A percentile compares a stretch with the other conserved stretches of the same genome.
Evolutionary conservation across 2,113 vertebrate genomes (phyloP).

Genomic region (Lontra canadensis): DNA sequence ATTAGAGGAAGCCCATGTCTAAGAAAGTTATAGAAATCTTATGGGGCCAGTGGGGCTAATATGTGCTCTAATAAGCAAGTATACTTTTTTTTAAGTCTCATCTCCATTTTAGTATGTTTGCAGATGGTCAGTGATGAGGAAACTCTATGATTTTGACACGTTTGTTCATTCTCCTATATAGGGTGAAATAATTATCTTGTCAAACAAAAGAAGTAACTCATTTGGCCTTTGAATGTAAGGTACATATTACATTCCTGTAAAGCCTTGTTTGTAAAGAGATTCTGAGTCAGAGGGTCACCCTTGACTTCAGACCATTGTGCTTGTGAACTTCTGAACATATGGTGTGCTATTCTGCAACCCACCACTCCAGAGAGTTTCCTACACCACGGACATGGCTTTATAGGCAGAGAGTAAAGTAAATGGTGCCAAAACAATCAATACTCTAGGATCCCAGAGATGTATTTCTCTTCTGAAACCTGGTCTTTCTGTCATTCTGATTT

Average conservation of each 20-base stretch:
- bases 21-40: constrained; percentile 8
- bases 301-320: constrained; percentile 17
- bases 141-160: constrained; percentile 51
- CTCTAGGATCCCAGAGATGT: background rate
- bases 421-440: constrained; percentile 31
- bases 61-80: background rate
- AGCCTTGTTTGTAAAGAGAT: constrained; percentile 33
- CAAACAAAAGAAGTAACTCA: constrained; percentile 57
- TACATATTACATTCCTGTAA: constrained; percentile 38
- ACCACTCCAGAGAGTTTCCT: background rate
- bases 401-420: background rate
- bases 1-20: background rate
- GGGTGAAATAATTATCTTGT: constrained; percentile 60
- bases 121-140: constrained; percentile 26
- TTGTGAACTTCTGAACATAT: constrained; percentile 17
- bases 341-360: background rate
- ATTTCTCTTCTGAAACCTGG: background rate
- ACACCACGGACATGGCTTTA: background rate
- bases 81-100: background rate
- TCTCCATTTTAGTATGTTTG: background rate
- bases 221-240: constrained; percentile 47
- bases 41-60: background rate
- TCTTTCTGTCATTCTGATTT: background rate
- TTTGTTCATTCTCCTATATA: constrained; percentile 51
- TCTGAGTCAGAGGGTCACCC: constrained; percentile 23